phyloP scores from a whole-genome alignment of 2,797 vertebrate species.

The Acipenser oxyrinchus region DNA sequence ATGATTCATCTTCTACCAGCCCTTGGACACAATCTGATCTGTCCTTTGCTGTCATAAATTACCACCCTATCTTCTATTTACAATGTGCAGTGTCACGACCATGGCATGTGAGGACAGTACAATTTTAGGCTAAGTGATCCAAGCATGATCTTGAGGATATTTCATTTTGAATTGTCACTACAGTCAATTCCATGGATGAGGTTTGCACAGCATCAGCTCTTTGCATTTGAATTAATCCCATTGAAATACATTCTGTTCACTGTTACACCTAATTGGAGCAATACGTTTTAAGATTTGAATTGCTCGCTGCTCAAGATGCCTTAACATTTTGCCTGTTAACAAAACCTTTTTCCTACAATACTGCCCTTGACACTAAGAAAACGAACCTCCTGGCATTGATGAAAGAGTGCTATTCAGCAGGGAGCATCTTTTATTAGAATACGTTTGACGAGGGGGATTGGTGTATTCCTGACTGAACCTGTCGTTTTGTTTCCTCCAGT shows the following conservation, averaged over 20 bases:
- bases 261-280: no score
- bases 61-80: not conserved
- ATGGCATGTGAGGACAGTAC: no score
- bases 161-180: not conserved
- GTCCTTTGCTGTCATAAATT: not conserved
- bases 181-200: not conserved
- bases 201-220: not conserved
- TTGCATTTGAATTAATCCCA: not conserved
- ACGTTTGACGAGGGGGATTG: not conserved
- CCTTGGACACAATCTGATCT: not conserved
- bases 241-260: not conserved
- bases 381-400: no score
- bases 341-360: no score
- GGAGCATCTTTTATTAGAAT: no score
- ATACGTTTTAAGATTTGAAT: no score
- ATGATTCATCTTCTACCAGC: not conserved
- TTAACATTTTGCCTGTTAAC: no score
- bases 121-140: not conserved
- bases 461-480: not conserved
- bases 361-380: no score
- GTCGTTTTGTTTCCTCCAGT: conserved; percentile 48
- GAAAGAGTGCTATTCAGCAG: no score
- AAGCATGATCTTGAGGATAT: not conserved
- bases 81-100: no score
- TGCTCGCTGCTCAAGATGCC: no score